Evolutionary conservation across 2,113 vertebrate species (phyloP).

Genomic region (Oxyruncus cristatus): DNA sequence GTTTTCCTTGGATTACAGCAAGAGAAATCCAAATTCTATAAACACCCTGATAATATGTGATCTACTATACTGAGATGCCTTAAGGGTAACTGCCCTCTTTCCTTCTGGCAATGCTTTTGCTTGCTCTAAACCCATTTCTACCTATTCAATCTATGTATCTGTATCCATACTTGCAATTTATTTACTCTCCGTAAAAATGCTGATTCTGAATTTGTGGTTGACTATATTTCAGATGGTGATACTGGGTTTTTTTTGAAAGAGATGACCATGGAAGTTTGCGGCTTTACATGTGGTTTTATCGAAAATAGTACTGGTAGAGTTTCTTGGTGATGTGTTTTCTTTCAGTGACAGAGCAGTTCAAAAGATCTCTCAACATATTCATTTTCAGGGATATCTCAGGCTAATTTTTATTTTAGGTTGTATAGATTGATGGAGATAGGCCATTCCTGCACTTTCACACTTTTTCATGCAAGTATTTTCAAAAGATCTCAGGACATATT

Average conservation of each 20-base stretch:
- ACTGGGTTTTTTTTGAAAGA: background rate
- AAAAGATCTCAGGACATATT: background rate
- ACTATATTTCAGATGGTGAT: background rate
- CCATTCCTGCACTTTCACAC: background rate
- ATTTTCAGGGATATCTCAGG: background rate
- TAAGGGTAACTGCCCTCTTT: background rate
- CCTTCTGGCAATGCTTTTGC: background rate
- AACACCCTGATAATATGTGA: background rate
- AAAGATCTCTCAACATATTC: background rate
- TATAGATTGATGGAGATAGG: background rate
- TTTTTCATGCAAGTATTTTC: background rate
- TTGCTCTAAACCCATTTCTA: background rate
- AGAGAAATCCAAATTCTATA: background rate
- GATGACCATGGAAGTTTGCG: background rate
- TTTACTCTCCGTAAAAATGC: background rate
- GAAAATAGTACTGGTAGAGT: background rate
- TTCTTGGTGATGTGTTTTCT: background rate
- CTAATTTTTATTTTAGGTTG: background rate
- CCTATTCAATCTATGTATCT: background rate
- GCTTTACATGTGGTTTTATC: background rate
- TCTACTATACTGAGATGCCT: background rate
- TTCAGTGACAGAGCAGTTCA: background rate
- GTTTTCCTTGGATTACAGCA: background rate
- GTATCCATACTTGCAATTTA: background rate
- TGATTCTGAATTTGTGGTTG: slow-evolving; percentile 3